These are phyloP conservation scores for Thymelicus lineola DNA, from an alignment of 2,888 invertebrate species.

Conservation along the genomic window DNA sequence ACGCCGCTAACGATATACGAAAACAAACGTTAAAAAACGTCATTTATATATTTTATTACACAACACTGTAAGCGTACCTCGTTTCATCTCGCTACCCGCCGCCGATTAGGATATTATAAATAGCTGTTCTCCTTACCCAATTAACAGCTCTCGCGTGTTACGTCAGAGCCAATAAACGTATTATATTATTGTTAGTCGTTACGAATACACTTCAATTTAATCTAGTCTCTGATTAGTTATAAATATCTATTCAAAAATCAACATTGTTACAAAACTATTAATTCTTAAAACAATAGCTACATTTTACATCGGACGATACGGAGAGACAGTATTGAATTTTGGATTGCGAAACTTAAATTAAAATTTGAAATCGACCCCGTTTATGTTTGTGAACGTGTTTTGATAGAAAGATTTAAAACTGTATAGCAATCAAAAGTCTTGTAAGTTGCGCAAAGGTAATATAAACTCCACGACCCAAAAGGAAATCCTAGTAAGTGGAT, in stretches of 20 bases:
- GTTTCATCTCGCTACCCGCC: constrained; percentile 16
- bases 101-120: constrained; percentile 36
- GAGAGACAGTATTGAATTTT: neutral
- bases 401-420: too few relatives aligned
- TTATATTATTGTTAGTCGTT: constrained; percentile 16
- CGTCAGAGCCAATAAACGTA: constrained; percentile 29
- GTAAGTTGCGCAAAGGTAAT: too few relatives aligned
- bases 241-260: neutral
- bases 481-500: neutral
- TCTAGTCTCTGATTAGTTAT: neutral
- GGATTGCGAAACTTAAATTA: neutral
- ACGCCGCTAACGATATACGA: too few relatives aligned
- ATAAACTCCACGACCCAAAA: neutral
- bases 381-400: too few relatives aligned
- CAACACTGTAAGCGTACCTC: constrained; percentile 6
- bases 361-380: neutral
- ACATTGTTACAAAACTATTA: neutral
- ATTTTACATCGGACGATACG: neutral
- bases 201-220: neutral
- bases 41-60: neutral
- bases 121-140: constrained; percentile 35
- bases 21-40: too few relatives aligned
- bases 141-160: constrained; percentile 27
- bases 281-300: neutral
- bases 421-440: too few relatives aligned